Evolutionary conservation across 2,797 vertebrate genomes (phyloP).

Genomic region (Mormyrops boulengeri): DNA sequence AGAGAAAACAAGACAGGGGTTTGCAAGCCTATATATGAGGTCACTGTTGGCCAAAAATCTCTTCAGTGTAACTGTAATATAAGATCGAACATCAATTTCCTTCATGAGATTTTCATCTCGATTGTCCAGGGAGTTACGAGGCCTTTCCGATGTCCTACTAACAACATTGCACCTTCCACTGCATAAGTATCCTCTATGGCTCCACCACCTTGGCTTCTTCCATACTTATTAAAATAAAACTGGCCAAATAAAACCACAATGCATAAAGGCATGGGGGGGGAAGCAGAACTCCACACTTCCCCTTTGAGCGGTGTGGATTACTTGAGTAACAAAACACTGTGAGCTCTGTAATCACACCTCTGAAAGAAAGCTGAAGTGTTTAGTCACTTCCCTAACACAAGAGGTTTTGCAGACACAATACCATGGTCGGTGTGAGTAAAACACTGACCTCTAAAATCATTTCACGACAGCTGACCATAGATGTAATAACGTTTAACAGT

Average conservation of each 20-base stretch:
- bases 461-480: neutral
- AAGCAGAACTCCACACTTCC: constrained; percentile 24
- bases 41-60: neutral
- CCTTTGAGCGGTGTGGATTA: constrained; percentile 11
- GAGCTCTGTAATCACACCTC: constrained; percentile 8
- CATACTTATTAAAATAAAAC: neutral
- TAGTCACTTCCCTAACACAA: constrained; percentile 14
- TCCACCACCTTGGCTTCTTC: neutral
- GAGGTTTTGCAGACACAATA: constrained; percentile 13
- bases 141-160: neutral
- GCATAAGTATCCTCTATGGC: neutral
- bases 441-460: neutral
- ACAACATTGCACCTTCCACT: neutral
- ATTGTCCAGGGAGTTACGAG: neutral
- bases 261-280: neutral
- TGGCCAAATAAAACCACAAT: neutral
- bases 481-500: neutral
- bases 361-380: constrained; percentile 8
- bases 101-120: neutral
- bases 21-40: neutral
- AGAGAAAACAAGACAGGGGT: neutral
- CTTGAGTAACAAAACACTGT: neutral
- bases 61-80: neutral
- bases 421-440: neutral
- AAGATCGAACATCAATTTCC: neutral